Percentiles rank a stretch among this genome's conserved stretches.
These are phyloP conservation scores for Pantherophis vulpinus DNA, from an alignment of 2,797 vertebrate species.

Conservation along the genomic window DNA sequence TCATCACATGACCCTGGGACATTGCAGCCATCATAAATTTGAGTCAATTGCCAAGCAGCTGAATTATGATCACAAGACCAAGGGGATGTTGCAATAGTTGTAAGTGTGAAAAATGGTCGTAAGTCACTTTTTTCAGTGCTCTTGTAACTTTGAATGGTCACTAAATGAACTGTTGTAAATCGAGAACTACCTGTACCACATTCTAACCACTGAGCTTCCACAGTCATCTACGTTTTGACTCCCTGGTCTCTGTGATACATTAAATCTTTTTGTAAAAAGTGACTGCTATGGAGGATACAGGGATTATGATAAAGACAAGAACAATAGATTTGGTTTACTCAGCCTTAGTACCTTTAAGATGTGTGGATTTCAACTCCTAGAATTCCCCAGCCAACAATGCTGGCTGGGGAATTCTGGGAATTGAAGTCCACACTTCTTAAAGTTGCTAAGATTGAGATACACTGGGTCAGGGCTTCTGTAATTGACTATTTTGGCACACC, in stretches of 20 bases:
- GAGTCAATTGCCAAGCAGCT: too few species aligned
- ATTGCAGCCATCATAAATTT: too few species aligned
- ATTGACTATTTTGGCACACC: background rate
- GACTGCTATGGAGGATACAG: background rate
- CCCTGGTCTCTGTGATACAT: constrained; percentile 49
- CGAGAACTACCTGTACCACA: too few species aligned
- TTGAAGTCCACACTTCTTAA: background rate
- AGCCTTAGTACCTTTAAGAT: background rate
- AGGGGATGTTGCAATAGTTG: too few species aligned
- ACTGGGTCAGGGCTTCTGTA: background rate
- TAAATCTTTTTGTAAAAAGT: constrained; percentile 49
- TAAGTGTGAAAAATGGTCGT: too few species aligned
- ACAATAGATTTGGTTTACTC: background rate
- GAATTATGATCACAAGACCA: too few species aligned
- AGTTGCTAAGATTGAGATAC: background rate
- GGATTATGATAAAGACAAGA: background rate
- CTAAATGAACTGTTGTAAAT: too few species aligned
- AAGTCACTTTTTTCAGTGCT: too few species aligned
- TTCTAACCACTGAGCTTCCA: too few species aligned
- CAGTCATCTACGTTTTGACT: constrained; percentile 26
- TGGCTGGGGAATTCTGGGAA: background rate
- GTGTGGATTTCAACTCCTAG: background rate
- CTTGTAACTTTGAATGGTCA: too few species aligned
- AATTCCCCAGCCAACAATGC: background rate
- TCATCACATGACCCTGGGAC: too few species aligned